phyloP scores from a whole-genome alignment of 2,797 vertebrate genomes.

The Scleropages formosus region DNA sequence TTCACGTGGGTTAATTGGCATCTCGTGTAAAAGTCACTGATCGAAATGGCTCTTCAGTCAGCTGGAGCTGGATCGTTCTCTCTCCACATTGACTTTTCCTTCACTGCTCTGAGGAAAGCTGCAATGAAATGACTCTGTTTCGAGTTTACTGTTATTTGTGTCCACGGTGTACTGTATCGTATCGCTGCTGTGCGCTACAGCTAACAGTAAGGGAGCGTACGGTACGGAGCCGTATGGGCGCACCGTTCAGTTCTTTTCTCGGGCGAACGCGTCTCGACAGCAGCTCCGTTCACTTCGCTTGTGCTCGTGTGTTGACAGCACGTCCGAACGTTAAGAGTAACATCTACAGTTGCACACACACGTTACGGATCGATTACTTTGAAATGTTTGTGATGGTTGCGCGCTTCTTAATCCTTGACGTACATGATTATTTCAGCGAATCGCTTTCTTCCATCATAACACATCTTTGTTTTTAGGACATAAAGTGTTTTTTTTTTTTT shows the following conservation, averaged over 20 bases:
- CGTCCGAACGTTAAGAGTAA: no score
- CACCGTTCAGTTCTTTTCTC: not conserved
- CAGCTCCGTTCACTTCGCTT: no score
- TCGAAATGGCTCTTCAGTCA: conserved; percentile 31
- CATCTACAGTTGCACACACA: no score
- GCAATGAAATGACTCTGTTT: conserved; percentile 8
- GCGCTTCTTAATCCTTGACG: no score
- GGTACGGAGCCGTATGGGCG: no score
- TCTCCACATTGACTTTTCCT: conserved; percentile 8
- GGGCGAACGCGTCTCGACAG: not conserved
- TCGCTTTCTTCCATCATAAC: not conserved
- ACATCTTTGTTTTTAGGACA: not conserved
- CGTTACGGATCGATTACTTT: no score
- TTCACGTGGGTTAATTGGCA: conserved; percentile 55
- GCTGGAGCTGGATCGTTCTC: conserved; percentile 22
- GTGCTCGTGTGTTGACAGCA: no score
- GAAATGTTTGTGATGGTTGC: no score
- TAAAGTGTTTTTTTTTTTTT: not conserved
- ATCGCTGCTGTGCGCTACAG: no score
- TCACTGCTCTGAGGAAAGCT: conserved; percentile 2
- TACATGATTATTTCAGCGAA: no score
- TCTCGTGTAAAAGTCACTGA: conserved; percentile 36
- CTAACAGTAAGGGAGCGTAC: no score
- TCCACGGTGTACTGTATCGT: no score
- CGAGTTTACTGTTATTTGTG: not conserved